Evolutionary conservation across 2,113 vertebrate species (phyloP).

Genomic region (Taxidea taxus): DNA sequence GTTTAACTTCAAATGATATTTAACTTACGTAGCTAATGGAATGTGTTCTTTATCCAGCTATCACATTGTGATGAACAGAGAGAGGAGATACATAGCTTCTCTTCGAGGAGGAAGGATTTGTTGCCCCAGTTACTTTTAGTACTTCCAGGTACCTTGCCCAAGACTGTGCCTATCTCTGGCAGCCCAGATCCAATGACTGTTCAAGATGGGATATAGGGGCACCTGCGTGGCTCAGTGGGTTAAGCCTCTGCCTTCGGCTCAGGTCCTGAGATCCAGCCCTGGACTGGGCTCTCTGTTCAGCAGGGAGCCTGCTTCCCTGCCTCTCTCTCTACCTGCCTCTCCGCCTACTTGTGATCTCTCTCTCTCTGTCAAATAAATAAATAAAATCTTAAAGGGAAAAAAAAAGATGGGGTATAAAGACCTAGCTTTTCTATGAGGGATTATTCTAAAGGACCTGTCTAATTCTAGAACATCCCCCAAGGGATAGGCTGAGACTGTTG

Average conservation of each 20-base stretch:
- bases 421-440: neutral
- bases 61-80: neutral
- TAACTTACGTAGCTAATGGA: conserved; percentile 15
- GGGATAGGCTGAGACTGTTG: neutral
- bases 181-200: neutral
- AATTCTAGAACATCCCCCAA: neutral
- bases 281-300: no score
- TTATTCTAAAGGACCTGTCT: neutral
- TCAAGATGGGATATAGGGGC: neutral
- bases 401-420: neutral
- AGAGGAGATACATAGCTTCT: neutral
- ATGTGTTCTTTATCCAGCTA: neutral
- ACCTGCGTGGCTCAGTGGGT: no score
- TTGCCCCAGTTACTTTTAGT: neutral
- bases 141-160: neutral
- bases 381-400: no score
- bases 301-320: no score
- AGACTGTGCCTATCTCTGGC: neutral
- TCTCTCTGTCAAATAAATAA: no score
- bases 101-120: neutral
- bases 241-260: no score
- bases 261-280: no score
- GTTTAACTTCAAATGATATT: neutral
- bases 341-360: no score
- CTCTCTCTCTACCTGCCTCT: no score